Evolutionary conservation across 2,888 invertebrate species (phyloP), one percentile per base, ranked within the genome.

Genomic region (Rhagonycha lutea): DNA sequence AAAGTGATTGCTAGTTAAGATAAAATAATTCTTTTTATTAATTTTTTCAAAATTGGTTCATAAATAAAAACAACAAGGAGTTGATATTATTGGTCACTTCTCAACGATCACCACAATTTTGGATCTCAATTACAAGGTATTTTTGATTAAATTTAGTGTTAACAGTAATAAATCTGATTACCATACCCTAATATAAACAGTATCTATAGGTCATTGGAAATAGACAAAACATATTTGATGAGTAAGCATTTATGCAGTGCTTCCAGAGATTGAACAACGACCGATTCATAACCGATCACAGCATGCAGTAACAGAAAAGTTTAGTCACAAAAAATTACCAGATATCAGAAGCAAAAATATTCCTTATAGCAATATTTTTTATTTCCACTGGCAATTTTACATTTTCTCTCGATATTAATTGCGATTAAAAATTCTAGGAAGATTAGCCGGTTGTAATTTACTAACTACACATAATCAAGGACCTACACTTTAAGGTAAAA

Each of bases 361-460:
- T 32, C 1, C 12, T 32, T 32, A 1, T 4, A 4, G 1, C 12
- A 11, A 12, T 4, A 12, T 12, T 47, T 47, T 1, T 12, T 32
- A 1, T 8, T n/a, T 0, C n/a, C 7, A 2, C 2, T n/a, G 5
- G n/a, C 0, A n/a, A 0, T 47, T n/a, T 47, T n/a, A 7, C 4
- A 26, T 2, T 26, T 26, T 26, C 26, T 4, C 26, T 4, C 4
- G 26, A 18, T 18, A 18, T n/a, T n/a, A n/a, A n/a, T n/a, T n/a
- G n/a, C n/a, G n/a, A n/a, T 18, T 18, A 18, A 2, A 18, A 18
- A 18, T 18, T 18, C 18, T 18, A 18, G 18, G 2, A 18, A 18
- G 1, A 18, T 18, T 18, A 18, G 18, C 18, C 2, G 18, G 18
- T 18, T 18, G 18, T 18, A 1, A 18, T 18, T 18, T 18, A 18